phyloP scores from a whole-genome alignment of 1,140 invertebrate genomes.

The Hylyphantes graminicola region DNA sequence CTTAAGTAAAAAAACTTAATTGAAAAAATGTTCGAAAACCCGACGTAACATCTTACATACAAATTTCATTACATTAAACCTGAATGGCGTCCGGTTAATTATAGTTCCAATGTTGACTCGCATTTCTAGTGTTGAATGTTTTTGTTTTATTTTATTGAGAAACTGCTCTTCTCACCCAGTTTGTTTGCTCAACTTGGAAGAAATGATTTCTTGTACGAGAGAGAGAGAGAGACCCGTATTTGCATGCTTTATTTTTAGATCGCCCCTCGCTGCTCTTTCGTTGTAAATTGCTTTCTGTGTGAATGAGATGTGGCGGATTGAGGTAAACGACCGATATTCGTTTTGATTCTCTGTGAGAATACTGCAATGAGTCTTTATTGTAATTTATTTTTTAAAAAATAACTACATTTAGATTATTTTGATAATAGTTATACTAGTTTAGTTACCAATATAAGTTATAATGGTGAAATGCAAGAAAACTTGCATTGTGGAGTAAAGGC shows the following conservation, averaged over 20 bases:
- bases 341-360: background rate
- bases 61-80: background rate
- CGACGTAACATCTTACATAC: constrained; percentile 3
- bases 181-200: background rate
- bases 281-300: background rate
- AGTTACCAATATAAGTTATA: no score
- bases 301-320: no score
- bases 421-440: no score
- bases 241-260: constrained; percentile 34
- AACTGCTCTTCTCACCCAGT: background rate
- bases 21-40: constrained; percentile 47
- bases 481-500: no score
- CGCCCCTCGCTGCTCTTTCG: background rate
- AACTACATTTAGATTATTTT: no score
- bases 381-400: no score
- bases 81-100: constrained; percentile 11
- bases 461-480: no score
- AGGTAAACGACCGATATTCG: constrained; percentile 26
- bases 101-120: constrained; percentile 15
- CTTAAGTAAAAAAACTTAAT: constrained; percentile 22
- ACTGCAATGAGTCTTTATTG: no score
- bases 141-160: background rate
- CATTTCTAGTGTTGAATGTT: constrained; percentile 1
- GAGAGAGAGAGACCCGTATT: background rate
- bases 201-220: background rate